These are phyloP conservation scores for Adelosebastes latens DNA, from an alignment of 2,797 vertebrate genomes.

Conservation along the genomic window DNA sequence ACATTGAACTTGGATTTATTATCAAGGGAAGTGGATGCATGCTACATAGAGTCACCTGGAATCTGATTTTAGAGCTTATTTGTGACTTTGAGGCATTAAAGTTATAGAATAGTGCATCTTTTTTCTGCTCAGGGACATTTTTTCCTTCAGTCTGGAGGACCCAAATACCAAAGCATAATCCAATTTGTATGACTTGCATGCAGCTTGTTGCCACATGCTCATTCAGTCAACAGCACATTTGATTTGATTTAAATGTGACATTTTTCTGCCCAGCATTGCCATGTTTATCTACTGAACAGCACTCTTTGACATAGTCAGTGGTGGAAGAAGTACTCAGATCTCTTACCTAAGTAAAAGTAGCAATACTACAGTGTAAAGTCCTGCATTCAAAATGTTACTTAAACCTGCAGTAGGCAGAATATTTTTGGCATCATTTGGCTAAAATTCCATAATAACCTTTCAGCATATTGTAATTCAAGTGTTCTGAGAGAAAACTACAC, in stretches of 20 bases:
- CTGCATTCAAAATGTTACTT: too few species aligned
- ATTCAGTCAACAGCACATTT: neutral
- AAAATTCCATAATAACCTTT: too few species aligned
- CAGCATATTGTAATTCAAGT: too few species aligned
- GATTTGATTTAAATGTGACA: neutral
- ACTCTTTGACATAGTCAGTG: neutral
- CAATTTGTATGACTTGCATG: conserved; percentile 6
- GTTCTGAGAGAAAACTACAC: too few species aligned
- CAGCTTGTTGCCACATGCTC: neutral
- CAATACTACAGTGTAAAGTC: too few species aligned
- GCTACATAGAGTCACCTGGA: neutral
- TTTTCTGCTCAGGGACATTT: neutral
- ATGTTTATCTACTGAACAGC: neutral
- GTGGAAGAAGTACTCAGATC: too few species aligned
- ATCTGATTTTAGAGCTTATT: neutral
- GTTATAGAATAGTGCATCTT: neutral
- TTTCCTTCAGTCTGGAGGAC: neutral
- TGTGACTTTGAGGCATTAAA: neutral
- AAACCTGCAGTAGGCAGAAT: too few species aligned
- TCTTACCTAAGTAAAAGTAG: too few species aligned
- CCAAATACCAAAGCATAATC: conserved; percentile 28
- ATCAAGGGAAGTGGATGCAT: too few species aligned
- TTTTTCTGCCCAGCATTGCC: neutral
- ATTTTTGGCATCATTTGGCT: too few species aligned
- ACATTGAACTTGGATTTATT: neutral